Percentiles rank a stretch among this genome's conserved stretches.
These are phyloP conservation scores for Zhuqinia jingwanae DNA, from an alignment of 2,888 invertebrate genomes.

Conservation along the genomic window DNA sequence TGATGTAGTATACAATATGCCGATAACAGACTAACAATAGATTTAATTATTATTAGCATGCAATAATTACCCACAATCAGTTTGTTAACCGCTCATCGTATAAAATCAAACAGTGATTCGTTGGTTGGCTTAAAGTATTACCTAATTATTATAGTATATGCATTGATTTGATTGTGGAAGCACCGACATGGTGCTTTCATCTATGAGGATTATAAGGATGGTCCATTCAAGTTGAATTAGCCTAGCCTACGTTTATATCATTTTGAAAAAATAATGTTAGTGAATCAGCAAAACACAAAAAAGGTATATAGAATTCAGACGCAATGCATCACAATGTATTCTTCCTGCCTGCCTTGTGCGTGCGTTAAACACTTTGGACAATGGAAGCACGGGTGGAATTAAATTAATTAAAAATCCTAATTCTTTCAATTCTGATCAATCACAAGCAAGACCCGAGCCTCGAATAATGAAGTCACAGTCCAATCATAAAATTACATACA, in stretches of 20 bases:
- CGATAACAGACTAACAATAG: background rate
- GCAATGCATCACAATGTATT: slow-evolving; percentile 60
- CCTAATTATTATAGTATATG: slow-evolving; percentile 59
- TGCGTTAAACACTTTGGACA: background rate
- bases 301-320: slow-evolving; percentile 28
- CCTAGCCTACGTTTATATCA: slow-evolving; percentile 43
- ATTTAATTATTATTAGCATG: too few species aligned
- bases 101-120: slow-evolving; percentile 20
- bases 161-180: slow-evolving; percentile 72
- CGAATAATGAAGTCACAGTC: background rate
- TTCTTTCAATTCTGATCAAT: slow-evolving; percentile 27
- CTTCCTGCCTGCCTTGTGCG: slow-evolving; percentile 45
- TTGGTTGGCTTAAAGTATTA: slow-evolving; percentile 32
- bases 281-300: slow-evolving; percentile 26
- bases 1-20: background rate
- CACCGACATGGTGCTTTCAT: slow-evolving; percentile 62
- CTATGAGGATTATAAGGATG: slow-evolving; percentile 59
- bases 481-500: background rate
- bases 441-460: slow-evolving; percentile 10
- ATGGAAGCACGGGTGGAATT: background rate
- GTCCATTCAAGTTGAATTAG: slow-evolving; percentile 63
- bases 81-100: background rate
- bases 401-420: background rate
- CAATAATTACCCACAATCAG: background rate
- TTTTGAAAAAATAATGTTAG: slow-evolving; percentile 39